A percentile compares a stretch with the other conserved stretches of the same genome.
Conservation (phyloP, 2,113 vertebrate genomes). For the Pseudorhombus dupliciocellatus region DNA sequence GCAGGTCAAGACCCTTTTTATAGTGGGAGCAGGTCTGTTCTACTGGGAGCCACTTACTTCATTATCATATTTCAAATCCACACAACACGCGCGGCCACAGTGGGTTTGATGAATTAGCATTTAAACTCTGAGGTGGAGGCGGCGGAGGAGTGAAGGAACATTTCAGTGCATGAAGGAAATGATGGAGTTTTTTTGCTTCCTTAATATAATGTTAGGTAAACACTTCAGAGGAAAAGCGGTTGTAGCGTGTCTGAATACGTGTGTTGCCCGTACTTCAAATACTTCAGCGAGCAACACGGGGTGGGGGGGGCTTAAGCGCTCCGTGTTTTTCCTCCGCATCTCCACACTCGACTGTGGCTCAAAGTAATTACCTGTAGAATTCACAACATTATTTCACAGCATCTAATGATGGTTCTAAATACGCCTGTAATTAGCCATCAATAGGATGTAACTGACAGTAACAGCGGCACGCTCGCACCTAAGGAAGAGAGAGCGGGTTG, state of each 20-base stretch:
- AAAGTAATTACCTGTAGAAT: constrained; percentile 75
- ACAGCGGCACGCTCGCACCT: constrained; percentile 46
- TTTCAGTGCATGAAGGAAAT: constrained; percentile 61
- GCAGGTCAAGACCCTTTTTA: background rate
- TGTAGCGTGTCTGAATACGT: constrained; percentile 16
- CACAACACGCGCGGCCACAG: constrained; percentile 51
- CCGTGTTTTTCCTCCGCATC: constrained; percentile 40
- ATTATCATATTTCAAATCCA: constrained; percentile 61
- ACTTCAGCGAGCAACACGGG: constrained; percentile 37
- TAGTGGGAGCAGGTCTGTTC: constrained; percentile 20
- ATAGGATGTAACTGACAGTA: constrained; percentile 70
- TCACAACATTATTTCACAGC: constrained; percentile 66
- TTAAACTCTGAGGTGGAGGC: constrained; percentile 36
- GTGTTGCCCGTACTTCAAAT: constrained; percentile 25
- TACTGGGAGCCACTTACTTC: constrained; percentile 54
- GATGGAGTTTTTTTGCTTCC: constrained; percentile 56
- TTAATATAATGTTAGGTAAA: constrained; percentile 46
- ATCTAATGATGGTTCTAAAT: constrained; percentile 70
- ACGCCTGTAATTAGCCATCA: constrained; percentile 72
- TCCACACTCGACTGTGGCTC: constrained; percentile 50
- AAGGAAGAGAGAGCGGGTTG: background rate
- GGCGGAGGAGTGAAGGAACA: constrained; percentile 16
- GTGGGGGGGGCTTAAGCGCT: constrained; percentile 32
- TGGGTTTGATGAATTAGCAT: constrained; percentile 60
- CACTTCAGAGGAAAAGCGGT: constrained; percentile 21